Base-by-base conservation (phyloP, 1,140 invertebrate species). In the Drosophila nigrodunni region DNA sequence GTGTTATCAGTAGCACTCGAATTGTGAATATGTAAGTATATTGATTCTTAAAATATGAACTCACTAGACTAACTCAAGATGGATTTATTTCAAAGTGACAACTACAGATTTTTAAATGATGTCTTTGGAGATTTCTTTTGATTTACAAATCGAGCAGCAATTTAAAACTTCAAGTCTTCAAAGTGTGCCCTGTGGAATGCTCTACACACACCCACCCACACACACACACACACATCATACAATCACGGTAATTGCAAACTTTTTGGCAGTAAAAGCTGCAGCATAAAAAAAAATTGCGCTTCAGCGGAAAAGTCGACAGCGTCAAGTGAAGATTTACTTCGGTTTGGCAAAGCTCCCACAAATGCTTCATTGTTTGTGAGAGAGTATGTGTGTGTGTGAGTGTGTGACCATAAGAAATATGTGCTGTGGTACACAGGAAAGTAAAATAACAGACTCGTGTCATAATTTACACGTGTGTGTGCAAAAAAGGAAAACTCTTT, bases 181-280 rank as follows among this genome's bases (percentile, higher is more conserved):
- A 77, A 77, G 70, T 77, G 74, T 74, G 46, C 74, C 74, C 34
- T 18, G 70, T 58, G 74, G 74, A 77, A 59, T 77, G 34, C 60
- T 41, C 5, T 57, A n/a, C 25, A 39, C 37, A 37, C 64, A 68
- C 71, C 7, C 15, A 39, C 46, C 37, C 30, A 55, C 64, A 39
- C 49, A 11, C 15, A 39, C 49, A 11, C 15, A 30, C 18, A 39
- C 11, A 58, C 44, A 61, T 49, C 55, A 74, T 57, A 77, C 74
- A 77, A 77, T 77, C 74, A 77, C 62, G 74, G 74, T 77, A 77
- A 77, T 77, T 77, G 74, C 62, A 58, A 72, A 74, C 74, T 73
- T 77, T 77, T 77, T 77, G 74, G 74, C 74, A 77, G 59, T 66
- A 57, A 25, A n/a, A 65, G 49, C 18, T 57, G 74, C 25, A 30